Base-by-base conservation (phyloP, 2,113 vertebrate species). In the Colinus virginianus region DNA sequence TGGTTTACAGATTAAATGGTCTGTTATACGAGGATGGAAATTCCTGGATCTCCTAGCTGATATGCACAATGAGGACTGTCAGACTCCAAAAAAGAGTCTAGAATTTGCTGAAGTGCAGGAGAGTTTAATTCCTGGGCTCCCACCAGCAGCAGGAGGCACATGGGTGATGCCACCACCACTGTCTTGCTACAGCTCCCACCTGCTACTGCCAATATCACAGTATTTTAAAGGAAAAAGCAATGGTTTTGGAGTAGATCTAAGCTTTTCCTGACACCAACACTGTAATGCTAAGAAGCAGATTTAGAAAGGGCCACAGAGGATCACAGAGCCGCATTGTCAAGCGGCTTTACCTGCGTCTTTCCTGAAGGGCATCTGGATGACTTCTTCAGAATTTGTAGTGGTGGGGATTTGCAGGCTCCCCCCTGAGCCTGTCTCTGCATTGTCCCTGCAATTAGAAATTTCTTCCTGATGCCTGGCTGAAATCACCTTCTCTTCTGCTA, bases 141-240 rank as follows among this genome's bases (percentile, higher is more conserved):
- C 7, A 16, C 2, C 0, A 30, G 30, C 69, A 36, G 19, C 0
- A 3, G 25, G 30, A 68, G 10, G 2, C 1, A 19, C 32, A 20
- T 15, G n/a, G 42, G 69, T 42, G 48, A 8, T 28, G 21, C 32
- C 36, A 63, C 25, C 38, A 40, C 61, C 23, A 36, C 25, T 28
- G 25, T 38, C 11, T 8, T 10, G 9, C 61, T 63, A 25, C 38
- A 63, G 61, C 9, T 87, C 5, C 36, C 67, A 14, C 32, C 20
- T 7, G 13, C 58, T 76, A 18, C 11, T 67, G 88, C 16, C 45
- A 71, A 4, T 26, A 55, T 70, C 19, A 34, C n/a, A 30, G 15
- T 1, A 1, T 66, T 88, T 78, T 67, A 69, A 68, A 40, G 9
- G 18, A 20, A 82, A 86, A 85, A 55, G 0, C 2, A 2, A 7